Conservation (phyloP, 2,888 invertebrate genomes). For the Parapristionchus giblindavisi region DNA sequence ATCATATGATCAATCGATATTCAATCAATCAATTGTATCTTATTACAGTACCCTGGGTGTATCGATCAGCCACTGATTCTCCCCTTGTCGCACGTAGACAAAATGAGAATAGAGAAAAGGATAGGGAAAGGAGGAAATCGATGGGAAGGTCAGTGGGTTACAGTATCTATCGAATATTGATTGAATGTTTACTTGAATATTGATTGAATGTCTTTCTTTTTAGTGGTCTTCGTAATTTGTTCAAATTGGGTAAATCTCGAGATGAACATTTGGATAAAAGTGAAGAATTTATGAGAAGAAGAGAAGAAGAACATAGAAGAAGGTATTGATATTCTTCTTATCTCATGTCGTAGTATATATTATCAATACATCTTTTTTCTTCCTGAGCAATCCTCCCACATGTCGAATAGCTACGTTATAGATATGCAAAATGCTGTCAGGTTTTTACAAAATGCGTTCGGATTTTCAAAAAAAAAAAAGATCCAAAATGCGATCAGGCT, state of each 20-base stretch:
- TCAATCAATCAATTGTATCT: neutral
- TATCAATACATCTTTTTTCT: too few species aligned
- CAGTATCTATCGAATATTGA: slow-evolving; percentile 49
- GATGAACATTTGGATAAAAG: slow-evolving; percentile 54
- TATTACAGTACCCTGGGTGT: slow-evolving; percentile 31
- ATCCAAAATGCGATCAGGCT: too few species aligned
- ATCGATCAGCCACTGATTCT: slow-evolving; percentile 33
- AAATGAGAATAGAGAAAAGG: slow-evolving; percentile 29
- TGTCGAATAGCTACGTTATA: too few species aligned
- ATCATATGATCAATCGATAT: neutral
- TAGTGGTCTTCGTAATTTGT: slow-evolving; percentile 54
- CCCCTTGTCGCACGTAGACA: slow-evolving; percentile 8
- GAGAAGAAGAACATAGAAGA: slow-evolving; percentile 29
- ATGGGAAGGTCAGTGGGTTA: slow-evolving; percentile 42
- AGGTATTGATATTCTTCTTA: too few species aligned
- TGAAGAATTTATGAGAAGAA: slow-evolving; percentile 38
- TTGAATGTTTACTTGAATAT: slow-evolving; percentile 37
- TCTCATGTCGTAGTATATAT: too few species aligned
- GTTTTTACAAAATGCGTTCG: too few species aligned
- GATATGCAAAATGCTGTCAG: too few species aligned
- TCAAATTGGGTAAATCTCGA: slow-evolving; percentile 54
- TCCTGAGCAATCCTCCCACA: too few species aligned
- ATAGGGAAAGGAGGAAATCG: slow-evolving; percentile 35
- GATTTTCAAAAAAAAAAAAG: too few species aligned
- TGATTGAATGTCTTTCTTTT: slow-evolving; percentile 14